Conservation (phyloP, 30 jellyfish, hydroid and myxozoan genomes). For the Nemopilema nomurai region DNA sequence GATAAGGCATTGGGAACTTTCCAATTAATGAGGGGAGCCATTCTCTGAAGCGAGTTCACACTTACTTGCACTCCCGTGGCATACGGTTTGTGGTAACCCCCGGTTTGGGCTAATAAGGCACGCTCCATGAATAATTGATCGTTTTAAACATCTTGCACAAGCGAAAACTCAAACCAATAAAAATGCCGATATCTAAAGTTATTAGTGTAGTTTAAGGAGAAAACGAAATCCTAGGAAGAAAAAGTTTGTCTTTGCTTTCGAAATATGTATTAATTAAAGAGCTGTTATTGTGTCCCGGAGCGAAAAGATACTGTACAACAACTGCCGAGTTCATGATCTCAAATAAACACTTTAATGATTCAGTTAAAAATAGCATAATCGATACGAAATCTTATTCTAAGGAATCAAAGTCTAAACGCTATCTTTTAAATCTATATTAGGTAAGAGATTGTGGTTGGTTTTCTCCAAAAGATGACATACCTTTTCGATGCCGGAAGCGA, state of each 20-base stretch:
- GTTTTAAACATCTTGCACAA: constrained; percentile 3
- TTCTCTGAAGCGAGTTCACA: neutral
- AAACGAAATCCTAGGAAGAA: neutral
- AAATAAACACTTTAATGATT: neutral
- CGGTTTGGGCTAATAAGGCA: constrained; percentile 34
- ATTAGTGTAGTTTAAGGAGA: neutral
- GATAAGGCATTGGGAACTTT: no score
- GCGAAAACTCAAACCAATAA: neutral
- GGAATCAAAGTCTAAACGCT: neutral
- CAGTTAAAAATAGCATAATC: neutral
- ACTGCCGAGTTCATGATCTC: neutral
- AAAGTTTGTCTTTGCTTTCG: neutral
- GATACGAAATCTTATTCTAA: neutral
- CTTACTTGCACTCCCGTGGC: neutral
- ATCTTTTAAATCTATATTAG: no score
- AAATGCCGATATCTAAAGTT: neutral
- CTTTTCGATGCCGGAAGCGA: neutral
- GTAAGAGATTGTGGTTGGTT: neutral
- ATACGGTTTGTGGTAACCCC: neutral
- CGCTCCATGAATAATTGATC: constrained; percentile 54
- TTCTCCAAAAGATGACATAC: neutral
- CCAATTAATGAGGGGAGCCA: no score
- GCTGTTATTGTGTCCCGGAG: neutral
- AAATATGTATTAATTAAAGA: no score
- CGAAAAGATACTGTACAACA: neutral